A percentile compares a stretch with the other conserved stretches of the same genome.
These are phyloP conservation scores for Heliconius aoede DNA, from an alignment of 2,888 invertebrate species.

Conservation along the genomic window DNA sequence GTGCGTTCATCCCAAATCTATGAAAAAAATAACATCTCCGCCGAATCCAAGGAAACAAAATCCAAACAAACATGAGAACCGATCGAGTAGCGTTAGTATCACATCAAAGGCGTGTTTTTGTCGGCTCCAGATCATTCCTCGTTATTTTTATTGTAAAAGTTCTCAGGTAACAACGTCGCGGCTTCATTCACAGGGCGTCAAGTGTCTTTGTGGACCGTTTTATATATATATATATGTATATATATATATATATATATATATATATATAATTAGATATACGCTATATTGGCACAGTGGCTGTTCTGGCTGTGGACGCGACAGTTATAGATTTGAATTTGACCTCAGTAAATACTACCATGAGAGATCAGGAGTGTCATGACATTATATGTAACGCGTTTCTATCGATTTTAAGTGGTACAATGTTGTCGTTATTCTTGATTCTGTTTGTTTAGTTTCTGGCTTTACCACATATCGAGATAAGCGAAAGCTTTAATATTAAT, in stretches of 20 bases:
- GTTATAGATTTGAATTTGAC: not conserved
- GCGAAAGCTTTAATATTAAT: not conserved
- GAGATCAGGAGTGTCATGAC: too few relatives aligned
- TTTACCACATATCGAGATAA: too few relatives aligned
- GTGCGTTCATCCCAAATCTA: not conserved
- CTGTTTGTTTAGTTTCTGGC: too few relatives aligned
- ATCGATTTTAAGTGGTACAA: too few relatives aligned
- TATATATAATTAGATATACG: not conserved
- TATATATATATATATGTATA: not conserved
- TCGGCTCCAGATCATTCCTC: conserved; percentile 56
- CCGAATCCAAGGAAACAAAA: not conserved
- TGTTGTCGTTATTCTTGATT: too few relatives aligned
- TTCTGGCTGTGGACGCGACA: not conserved
- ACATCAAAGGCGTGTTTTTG: conserved; percentile 54
- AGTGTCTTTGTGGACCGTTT: conserved; percentile 39
- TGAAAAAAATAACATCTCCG: not conserved
- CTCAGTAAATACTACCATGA: too few relatives aligned
- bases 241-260: not conserved
- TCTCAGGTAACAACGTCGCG: conserved; percentile 49
- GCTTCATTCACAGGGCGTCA: conserved; percentile 49
- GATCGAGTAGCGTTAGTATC: conserved; percentile 46
- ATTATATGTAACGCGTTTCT: too few relatives aligned
- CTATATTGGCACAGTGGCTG: not conserved
- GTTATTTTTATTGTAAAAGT: conserved; percentile 53
- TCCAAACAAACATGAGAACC: conserved; percentile 15